These are phyloP conservation scores for Mystacides longicornis DNA, from an alignment of 2,888 invertebrate species.

Conservation along the genomic window DNA sequence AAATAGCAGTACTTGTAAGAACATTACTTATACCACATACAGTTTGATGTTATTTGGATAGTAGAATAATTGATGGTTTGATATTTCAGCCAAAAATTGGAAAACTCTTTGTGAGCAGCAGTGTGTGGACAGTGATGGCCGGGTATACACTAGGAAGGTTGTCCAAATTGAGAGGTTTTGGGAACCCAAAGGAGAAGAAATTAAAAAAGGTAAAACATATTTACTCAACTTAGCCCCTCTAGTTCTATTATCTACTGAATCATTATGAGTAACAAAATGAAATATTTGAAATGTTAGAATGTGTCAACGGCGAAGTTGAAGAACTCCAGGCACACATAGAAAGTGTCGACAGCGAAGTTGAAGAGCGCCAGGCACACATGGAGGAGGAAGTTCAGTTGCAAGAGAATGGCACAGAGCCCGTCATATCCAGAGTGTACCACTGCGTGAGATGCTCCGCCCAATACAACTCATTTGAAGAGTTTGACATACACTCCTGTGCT, in stretches of 20 bases:
- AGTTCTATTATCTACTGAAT: too few relatives aligned
- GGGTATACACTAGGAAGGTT: constrained; percentile 45
- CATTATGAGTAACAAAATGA: too few relatives aligned
- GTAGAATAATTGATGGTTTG: too few relatives aligned
- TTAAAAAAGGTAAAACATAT: constrained; percentile 11
- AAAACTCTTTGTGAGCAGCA: constrained; percentile 41
- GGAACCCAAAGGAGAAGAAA: constrained; percentile 32
- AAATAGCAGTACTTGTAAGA: too few relatives aligned
- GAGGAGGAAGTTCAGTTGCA: constrained; percentile 27
- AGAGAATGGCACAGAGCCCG: constrained; percentile 21
- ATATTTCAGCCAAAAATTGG: neutral
- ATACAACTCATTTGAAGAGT: constrained; percentile 40
- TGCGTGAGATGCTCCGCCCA: constrained; percentile 42
- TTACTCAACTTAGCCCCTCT: too few relatives aligned
- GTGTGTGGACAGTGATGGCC: constrained; percentile 43
- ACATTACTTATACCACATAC: too few relatives aligned
- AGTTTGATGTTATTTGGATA: too few relatives aligned
- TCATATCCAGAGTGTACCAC: constrained; percentile 35
- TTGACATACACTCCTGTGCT: constrained; percentile 39
- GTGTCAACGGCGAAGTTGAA: too few relatives aligned
- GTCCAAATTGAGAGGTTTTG: constrained; percentile 54
- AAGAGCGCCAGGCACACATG: constrained; percentile 24
- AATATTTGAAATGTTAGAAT: too few relatives aligned
- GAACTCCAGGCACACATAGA: too few relatives aligned
- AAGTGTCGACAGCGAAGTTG: neutral